Percentiles rank a stretch among this genome's conserved stretches.
These are phyloP conservation scores for Scaptomyza parva DNA, from an alignment of 2,888 invertebrate species.

Conservation along the genomic window DNA sequence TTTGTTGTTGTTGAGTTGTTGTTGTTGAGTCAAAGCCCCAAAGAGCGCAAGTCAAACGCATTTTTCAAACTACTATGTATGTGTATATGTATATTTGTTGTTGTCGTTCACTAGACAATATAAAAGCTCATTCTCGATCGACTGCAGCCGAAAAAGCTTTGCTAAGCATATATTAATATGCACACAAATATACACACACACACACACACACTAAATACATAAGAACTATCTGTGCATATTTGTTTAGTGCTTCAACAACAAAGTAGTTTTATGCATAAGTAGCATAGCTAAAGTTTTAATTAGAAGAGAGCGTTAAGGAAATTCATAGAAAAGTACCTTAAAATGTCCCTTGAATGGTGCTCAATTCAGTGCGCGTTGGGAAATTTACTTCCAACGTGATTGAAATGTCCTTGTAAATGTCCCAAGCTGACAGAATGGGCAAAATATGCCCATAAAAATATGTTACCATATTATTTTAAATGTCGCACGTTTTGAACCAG, in stretches of 20 bases:
- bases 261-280: not conserved
- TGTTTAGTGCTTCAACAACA: not conserved
- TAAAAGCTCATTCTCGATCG: constrained; percentile 42
- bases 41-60: constrained; percentile 60
- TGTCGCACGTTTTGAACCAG: constrained; percentile 16
- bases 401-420: not conserved
- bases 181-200: constrained; percentile 8
- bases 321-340: not conserved
- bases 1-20: constrained; percentile 2
- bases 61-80: constrained; percentile 53
- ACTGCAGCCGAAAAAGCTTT: constrained; percentile 53
- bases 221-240: not conserved
- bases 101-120: constrained; percentile 30
- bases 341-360: not conserved
- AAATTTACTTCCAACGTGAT: not conserved
- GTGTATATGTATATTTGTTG: constrained; percentile 43
- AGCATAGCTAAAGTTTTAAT: not conserved
- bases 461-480: not conserved
- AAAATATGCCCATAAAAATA: not conserved
- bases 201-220: constrained; percentile 1
- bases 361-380: not conserved
- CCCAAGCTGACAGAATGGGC: not conserved
- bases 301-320: not conserved
- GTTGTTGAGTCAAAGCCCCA: constrained; percentile 14
- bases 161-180: constrained; percentile 14